Conservation (phyloP, 2,797 vertebrate species). For the Mormyrops boulengeri region DNA sequence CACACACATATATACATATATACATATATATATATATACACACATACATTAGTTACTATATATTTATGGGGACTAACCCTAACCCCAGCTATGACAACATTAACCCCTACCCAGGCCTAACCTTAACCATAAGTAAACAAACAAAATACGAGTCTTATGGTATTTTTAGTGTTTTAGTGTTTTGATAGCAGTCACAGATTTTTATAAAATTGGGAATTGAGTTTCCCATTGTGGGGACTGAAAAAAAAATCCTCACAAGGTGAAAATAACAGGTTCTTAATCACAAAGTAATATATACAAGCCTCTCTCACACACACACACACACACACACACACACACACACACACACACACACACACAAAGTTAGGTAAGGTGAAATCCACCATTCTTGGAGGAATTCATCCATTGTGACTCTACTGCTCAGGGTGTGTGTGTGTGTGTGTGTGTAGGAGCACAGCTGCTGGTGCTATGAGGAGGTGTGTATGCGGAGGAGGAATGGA, state of each 20-base stretch:
- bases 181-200: background rate
- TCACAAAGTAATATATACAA: background rate
- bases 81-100: background rate
- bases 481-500: background rate
- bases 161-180: background rate
- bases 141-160: background rate
- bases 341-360: background rate
- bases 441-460: constrained; percentile 19
- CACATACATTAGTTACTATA: background rate
- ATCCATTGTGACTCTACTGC: too few relatives aligned
- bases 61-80: background rate
- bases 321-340: background rate
- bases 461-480: background rate
- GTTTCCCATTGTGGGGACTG: background rate
- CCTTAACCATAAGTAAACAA: background rate
- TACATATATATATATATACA: too few relatives aligned
- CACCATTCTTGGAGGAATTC: too few relatives aligned
- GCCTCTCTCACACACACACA: too few relatives aligned
- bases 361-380: background rate
- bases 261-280: background rate
- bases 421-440: background rate
- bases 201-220: background rate
- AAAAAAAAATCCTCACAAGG: background rate
- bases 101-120: too few relatives aligned
- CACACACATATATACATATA: background rate